Evolutionary conservation across 2,797 vertebrate species (phyloP), one percentile per base, ranked within the genome.

Genomic region (Parotocinclus haroldoi): DNA sequence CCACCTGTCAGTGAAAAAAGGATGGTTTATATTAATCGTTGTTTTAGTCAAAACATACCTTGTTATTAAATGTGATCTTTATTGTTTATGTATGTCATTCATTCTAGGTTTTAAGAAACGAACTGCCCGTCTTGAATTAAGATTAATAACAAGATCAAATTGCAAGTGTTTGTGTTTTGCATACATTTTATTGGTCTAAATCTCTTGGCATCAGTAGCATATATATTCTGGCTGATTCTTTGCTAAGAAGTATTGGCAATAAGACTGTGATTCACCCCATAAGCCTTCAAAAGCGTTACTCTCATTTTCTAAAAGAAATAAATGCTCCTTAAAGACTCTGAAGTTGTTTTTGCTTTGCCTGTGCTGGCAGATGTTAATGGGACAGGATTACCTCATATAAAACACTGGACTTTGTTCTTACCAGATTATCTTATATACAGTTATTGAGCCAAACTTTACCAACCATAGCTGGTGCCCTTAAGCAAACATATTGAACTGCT

Each of bases 321-420:
- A 38, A 62, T 40, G 44, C 14, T 58, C 19, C 39, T 18, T 57
- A 53, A 66, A 10, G 17, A 55, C 11, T 55, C 6, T 44, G 7
- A 27, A 16, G 42, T 61, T 55, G 36, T 46, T 50, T 60, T 61
- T 18, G 57, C 16, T 18, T 27, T 51, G 51, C 44, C 50, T 55
- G 57, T 36, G 58, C 37, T 62, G 42, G 14, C 61, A 55, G 27
- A 27, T 42, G 17, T 48, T 17, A 12, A 9, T 42, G 42, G 60
- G 8, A 14, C 18, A 45, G 57, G 62, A 49, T 71, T 71, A 54
- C 63, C 19, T 11, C 53, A 13, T 48, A 38, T 62, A 38, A 48
- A 49, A 60, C 60, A 60, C 62, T 40, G 40, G 36, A 49, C n/a
- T 64, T 12, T 60, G 39, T 55, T 60, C 17, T 18, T n/a, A 11